phyloP scores from a whole-genome alignment of 2,888 invertebrate genomes.

The Nomada fabriciana region DNA sequence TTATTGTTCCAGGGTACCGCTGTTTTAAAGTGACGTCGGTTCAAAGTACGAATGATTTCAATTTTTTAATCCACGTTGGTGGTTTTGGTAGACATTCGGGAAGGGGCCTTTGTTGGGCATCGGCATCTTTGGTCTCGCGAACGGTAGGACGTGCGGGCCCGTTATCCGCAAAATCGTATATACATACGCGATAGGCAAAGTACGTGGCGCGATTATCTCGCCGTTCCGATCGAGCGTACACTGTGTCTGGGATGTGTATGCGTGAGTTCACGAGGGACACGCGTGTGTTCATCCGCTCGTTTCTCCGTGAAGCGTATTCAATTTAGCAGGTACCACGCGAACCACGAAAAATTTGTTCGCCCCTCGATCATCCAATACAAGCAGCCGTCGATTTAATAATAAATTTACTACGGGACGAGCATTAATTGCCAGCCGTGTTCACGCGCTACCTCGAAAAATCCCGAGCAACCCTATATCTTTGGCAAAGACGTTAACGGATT shows the following conservation, averaged over 20 bases:
- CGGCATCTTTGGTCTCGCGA: slow-evolving; percentile 6
- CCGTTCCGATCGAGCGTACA: slow-evolving; percentile 61
- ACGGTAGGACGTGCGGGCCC: slow-evolving; percentile 17
- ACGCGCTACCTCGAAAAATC: no score
- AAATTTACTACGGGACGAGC: no score
- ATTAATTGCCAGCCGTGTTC: no score
- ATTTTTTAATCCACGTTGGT: background rate
- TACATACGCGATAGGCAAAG: slow-evolving; percentile 55
- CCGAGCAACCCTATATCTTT: background rate
- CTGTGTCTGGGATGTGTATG: slow-evolving; percentile 30
- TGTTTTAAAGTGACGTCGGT: background rate
- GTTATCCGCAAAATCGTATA: slow-evolving; percentile 49
- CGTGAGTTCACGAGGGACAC: slow-evolving; percentile 56
- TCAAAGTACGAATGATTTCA: background rate
- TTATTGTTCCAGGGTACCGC: no score
- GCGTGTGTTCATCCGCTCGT: slow-evolving; percentile 40
- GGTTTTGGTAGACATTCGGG: background rate
- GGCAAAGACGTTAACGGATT: background rate
- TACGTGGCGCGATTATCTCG: slow-evolving; percentile 71
- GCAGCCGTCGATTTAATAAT: no score
- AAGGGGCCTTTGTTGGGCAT: slow-evolving; percentile 7
- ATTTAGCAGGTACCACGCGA: slow-evolving; percentile 20
- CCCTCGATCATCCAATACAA: background rate
- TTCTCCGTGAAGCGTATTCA: slow-evolving; percentile 25
- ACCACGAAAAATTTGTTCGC: background rate